Percentiles rank a stretch among this genome's conserved stretches.
phyloP scores from a whole-genome alignment of 1,140 invertebrate genomes.

The Trachelipus rathkii region DNA sequence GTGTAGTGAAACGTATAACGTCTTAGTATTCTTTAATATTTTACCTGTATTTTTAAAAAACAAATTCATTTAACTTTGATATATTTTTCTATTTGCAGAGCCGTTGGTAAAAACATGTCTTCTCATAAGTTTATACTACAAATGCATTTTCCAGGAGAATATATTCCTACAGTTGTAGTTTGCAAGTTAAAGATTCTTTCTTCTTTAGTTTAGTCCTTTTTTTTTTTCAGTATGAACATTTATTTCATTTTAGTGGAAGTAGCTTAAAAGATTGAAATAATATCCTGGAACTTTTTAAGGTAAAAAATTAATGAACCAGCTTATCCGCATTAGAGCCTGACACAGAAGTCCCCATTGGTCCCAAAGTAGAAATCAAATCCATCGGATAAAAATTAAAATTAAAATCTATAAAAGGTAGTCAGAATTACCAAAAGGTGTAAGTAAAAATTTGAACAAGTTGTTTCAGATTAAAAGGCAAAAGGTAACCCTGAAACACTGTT shows the following conservation, averaged over 20 bases:
- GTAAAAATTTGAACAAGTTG: no score
- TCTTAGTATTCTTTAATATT: no score
- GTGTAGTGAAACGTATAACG: no score
- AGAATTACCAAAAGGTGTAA: no score
- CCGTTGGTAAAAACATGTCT: slow-evolving; percentile 92
- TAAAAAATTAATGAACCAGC: neutral
- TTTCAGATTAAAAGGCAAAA: no score
- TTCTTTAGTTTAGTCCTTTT: slow-evolving; percentile 27
- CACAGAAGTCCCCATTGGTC: no score
- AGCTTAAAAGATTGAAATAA: neutral
- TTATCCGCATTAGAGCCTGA: no score
- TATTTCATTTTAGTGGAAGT: neutral
- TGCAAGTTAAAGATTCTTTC: slow-evolving; percentile 17
- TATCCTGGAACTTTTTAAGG: neutral
- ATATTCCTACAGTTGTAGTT: slow-evolving; percentile 87
- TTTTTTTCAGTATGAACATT: neutral
- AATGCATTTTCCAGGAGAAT: slow-evolving; percentile 95
- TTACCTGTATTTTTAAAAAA: no score
- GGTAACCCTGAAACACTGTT: no score
- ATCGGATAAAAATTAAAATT: no score
- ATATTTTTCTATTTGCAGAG: slow-evolving; percentile 35
- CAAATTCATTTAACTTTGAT: neutral
- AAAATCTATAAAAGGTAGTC: no score
- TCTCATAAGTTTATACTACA: slow-evolving; percentile 92
- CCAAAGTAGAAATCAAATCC: no score